phyloP scores from a whole-genome alignment of 2,113 vertebrate genomes.

The Pogonocichla stellata region DNA sequence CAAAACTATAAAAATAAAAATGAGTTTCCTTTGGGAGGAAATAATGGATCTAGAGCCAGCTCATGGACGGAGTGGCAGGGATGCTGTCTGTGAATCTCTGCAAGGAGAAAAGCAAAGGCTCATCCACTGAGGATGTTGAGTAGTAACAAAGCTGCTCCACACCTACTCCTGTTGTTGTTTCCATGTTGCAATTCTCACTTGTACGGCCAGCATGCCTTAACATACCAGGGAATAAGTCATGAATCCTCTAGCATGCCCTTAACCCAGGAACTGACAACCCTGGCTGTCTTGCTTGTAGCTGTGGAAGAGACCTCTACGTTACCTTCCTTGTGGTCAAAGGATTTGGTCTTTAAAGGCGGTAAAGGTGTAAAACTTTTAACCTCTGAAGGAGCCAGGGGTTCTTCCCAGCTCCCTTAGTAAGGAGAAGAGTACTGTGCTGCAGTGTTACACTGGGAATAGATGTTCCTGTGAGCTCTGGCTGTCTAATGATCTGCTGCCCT shows the following conservation, averaged over 20 bases:
- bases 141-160: not conserved
- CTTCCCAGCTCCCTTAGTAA: not conserved
- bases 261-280: not conserved
- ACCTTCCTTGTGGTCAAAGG: not conserved
- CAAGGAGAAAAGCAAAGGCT: not conserved
- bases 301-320: not conserved
- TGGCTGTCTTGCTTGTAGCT: not conserved
- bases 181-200: not conserved
- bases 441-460: accelerated
- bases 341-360: not conserved
- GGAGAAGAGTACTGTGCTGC: not conserved
- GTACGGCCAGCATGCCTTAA: not conserved
- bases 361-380: not conserved
- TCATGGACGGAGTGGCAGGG: not conserved
- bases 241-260: not conserved
- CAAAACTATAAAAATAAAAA: not conserved
- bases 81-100: not conserved
- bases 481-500: not conserved
- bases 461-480: not conserved
- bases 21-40: not conserved
- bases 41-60: not conserved
- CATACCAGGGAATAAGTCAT: not conserved
- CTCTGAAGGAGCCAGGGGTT: not conserved
- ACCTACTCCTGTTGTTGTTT: not conserved
- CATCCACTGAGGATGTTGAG: not conserved